These are phyloP conservation scores for Malurus cyaneus DNA, from an alignment of 2,113 vertebrate species.

Conservation along the genomic window DNA sequence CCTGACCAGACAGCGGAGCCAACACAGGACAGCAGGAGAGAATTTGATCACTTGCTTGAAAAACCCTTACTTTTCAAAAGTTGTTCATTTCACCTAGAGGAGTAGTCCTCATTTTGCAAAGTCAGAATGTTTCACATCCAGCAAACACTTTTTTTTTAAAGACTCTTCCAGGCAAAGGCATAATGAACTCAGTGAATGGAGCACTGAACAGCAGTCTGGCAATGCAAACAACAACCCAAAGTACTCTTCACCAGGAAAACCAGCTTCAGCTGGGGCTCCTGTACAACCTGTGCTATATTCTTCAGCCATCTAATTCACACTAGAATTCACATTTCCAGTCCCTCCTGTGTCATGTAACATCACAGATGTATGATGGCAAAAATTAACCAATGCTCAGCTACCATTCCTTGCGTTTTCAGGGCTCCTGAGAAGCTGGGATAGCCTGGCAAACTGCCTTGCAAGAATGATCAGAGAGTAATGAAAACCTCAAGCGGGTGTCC, in stretches of 20 bases:
- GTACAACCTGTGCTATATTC: not conserved
- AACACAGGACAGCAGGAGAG: not conserved
- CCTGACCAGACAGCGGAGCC: not conserved
- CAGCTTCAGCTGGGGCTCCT: not conserved
- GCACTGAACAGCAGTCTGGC: not conserved
- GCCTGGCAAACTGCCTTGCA: not conserved
- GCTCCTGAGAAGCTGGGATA: not conserved
- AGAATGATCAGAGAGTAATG: not conserved
- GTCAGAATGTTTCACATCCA: not conserved
- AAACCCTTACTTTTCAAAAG: not conserved
- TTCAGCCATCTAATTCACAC: not conserved
- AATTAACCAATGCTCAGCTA: not conserved
- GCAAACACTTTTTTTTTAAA: not conserved
- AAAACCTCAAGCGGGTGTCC: not conserved
- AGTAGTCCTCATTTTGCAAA: not conserved
- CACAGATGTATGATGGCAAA: not conserved
- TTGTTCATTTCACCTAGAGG: not conserved
- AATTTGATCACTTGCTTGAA: not conserved
- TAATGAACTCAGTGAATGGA: not conserved
- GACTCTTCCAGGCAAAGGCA: not conserved
- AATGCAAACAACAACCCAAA: not conserved
- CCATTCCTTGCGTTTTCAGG: not conserved
- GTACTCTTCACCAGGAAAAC: not conserved
- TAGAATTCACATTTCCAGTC: not conserved
- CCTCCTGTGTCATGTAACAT: not conserved